Base-by-base conservation (phyloP, 2,888 invertebrate genomes). In the Eristalis tenax region DNA sequence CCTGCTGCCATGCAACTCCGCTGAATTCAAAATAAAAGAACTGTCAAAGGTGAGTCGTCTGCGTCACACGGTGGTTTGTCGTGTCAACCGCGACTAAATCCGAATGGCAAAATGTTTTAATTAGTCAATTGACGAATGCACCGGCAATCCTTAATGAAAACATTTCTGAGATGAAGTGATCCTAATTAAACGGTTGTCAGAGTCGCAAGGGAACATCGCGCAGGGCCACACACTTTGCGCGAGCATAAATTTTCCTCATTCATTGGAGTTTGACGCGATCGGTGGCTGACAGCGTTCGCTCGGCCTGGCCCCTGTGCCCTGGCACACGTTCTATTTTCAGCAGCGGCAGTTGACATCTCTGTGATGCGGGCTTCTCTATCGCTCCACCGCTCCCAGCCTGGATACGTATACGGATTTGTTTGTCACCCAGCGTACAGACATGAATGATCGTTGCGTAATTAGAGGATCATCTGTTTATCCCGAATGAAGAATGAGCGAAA, bases 361-460 rank as follows among this genome's bases (percentile, higher is more conserved):
- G 35, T 18, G 35, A 35, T 22, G 59, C 32, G 50, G 38, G 66
- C 64, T n/a, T 63, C 43, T 65, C 63, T 32, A 28, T 38, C 35
- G 11, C 43, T 22, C 50, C 73, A 11, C 38, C n/a, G 13, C 13
- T 43, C 61, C 13, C 56, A 22, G 66, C 13, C 56, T 28, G 40
- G 59, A 74, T 75, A 18, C 56, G 32, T 57, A 69, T 80, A 18
- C 61, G 32, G 68, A 73, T 83, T 79, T 79, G 79, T 83, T 26
- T 87, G 77, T 83, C 83, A 83, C 78, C 79, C 76, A 87, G 73
- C 73, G 75, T 38, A 73, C 68, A 79, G 76, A 87, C 87, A 87
- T 87, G 87, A 87, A 87, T 87, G 87, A 87, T 87, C 79, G 87
- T 87, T 87, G 87, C 87, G 83, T 87, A 87, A 87, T 87, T 87